phyloP scores from a whole-genome alignment of 1,140 invertebrate genomes.

The Micrasema minimum region DNA sequence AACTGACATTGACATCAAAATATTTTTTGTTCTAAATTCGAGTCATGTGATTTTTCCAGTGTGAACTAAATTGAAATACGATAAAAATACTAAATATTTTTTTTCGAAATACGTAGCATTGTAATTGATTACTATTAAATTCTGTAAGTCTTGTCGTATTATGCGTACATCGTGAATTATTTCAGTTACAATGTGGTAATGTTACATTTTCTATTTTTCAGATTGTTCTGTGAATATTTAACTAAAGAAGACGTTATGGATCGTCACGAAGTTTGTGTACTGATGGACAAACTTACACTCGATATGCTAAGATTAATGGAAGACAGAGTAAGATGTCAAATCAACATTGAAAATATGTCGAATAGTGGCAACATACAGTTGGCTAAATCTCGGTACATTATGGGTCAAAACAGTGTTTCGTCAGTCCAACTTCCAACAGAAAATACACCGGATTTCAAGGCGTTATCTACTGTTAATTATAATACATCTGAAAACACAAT shows the following conservation, averaged over 20 bases:
- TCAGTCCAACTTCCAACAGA: constrained; percentile 73
- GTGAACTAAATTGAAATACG: too few species aligned
- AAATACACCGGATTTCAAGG: constrained; percentile 69
- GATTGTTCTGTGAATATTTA: background rate
- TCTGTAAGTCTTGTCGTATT: too few species aligned
- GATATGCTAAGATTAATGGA: constrained; percentile 75
- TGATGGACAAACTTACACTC: constrained; percentile 72
- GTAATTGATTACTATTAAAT: too few species aligned
- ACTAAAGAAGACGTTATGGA: constrained; percentile 30
- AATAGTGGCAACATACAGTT: constrained; percentile 74
- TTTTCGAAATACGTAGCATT: too few species aligned
- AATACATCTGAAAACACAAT: constrained; percentile 59
- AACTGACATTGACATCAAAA: too few species aligned
- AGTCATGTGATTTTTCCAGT: too few species aligned
- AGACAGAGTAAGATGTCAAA: constrained; percentile 71
- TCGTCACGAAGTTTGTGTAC: constrained; percentile 60
- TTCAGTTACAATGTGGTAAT: too few species aligned
- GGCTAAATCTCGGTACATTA: constrained; percentile 78
- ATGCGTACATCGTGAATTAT: too few species aligned
- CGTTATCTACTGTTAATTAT: constrained; percentile 63
- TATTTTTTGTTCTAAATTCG: too few species aligned
- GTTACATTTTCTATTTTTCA: background rate
- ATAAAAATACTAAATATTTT: too few species aligned
- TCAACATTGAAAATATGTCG: constrained; percentile 73
- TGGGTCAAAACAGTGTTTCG: constrained; percentile 75